Base-by-base conservation (phyloP, 2,113 vertebrate genomes). In the Cebidichthys violaceus region DNA sequence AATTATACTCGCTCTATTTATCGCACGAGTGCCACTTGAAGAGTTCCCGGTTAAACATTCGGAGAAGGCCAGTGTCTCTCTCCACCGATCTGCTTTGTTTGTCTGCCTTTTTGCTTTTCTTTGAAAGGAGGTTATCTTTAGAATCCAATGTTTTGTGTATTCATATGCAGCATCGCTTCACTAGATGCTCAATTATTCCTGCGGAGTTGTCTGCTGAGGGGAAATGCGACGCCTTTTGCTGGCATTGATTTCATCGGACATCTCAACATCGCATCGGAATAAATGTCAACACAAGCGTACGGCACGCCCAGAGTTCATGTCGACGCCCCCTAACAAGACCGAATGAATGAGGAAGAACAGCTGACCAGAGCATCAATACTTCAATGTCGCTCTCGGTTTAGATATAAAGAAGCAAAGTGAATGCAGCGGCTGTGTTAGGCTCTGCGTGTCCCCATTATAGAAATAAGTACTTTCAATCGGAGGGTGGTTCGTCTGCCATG, bases 401-500 rank as follows among this genome's bases (percentile, higher is more conserved):
- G 54, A 10, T 29, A 14, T 59, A 15, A 59, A 59, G 24, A 15
- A 27, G 11, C 27, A 54, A 71, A 54, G 62, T 77, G 39, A 80
- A 77, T 24, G 39, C 10, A 61, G 55, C 66, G 37, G 75, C 75
- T 50, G 31, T n/a, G 65, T 70, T 55, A 29, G 41, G 65, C 66
- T 75, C 55, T 73, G 66, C 68, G 41, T 76, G 55, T 59, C 73
- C 14, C 18, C 62, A n/a, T 66, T 65, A 60, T 27, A 55, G 35
- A 81, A 86, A 77, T 83, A 27, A 83, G 67, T 70, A 71, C 86
- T 72, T 86, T 87, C 76, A 83, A 64, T 82, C 82, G 50, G 67
- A 84, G 88, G 75, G 43, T 45, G 76, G 45, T 14, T 76, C 74
- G 71, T 84, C 81, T 89, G 85, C 81, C 86, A 80, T 24, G 59